Conservation (phyloP, 1,140 invertebrate species). For the Protaetia brevitarsis region DNA sequence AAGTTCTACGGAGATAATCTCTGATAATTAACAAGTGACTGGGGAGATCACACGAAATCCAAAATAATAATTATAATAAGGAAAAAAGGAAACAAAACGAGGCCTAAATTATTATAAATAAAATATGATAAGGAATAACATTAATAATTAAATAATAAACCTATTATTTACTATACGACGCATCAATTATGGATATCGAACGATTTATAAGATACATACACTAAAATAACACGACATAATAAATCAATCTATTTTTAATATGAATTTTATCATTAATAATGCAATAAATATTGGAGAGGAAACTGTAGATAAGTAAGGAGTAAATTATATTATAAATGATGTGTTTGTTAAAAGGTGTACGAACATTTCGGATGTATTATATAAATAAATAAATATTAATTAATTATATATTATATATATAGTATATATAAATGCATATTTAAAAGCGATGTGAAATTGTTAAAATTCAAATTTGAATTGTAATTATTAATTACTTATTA, state of each 20-base stretch:
- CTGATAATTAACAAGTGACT: too few relatives aligned
- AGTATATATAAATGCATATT: background rate
- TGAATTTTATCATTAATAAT: conserved; percentile 22
- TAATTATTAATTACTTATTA: background rate
- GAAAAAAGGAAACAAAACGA: conserved; percentile 34
- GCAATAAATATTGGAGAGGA: conserved; percentile 7
- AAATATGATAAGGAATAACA: background rate
- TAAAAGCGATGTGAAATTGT: background rate
- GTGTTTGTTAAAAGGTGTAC: background rate
- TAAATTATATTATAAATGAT: background rate
- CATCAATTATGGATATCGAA: background rate
- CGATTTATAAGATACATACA: background rate
- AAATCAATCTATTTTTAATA: conserved; percentile 18
- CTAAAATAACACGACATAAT: background rate
- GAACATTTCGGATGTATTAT: conserved; percentile 3
- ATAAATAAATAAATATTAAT: background rate
- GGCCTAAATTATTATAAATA: conserved; percentile 1
- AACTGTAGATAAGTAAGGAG: background rate
- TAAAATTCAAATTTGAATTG: background rate
- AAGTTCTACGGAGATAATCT: conserved; percentile 65
- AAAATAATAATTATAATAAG: background rate
- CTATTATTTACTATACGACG: background rate
- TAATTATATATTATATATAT: background rate
- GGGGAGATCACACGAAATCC: too few relatives aligned
- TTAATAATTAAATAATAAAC: too few relatives aligned